Base-by-base conservation (phyloP, 2,797 vertebrate genomes). In the Pempheris klunzingeri region DNA sequence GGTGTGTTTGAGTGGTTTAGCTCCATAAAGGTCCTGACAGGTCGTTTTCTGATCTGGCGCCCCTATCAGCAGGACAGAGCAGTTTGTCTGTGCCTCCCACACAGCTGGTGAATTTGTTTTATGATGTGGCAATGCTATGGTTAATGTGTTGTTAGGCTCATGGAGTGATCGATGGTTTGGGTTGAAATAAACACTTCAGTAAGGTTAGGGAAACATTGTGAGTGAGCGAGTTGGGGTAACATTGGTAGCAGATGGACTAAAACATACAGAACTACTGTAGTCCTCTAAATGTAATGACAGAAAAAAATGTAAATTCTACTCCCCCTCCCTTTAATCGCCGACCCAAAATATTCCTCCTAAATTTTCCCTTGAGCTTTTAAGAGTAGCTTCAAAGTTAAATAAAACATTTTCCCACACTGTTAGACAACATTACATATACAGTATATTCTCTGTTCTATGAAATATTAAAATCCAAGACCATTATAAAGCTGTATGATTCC, bases 281-380 rank as follows among this genome's bases (percentile, higher is more conserved):
- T 54, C 26, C 47, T 70, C 70, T 39, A 71, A 62, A 69, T n/a
- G 14, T 57, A 71, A 61, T 14, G 39, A 26, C 22, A 54, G 4
- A 68, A 46, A 26, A 39, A n/a, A n/a, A 47, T 14, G 20, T 44
- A 47, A 62, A 52, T 58, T 32, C 36, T 15, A 20, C 50, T 26
- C 26, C 17, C 26, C 2, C 36, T 38, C 30, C n/a, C 36, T 32
- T 80, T 62, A 39, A 74, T 61, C 22, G 22, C 68, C 68, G 15
- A 18, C 52, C n/a, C 39, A 20, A 15, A 57, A 43, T 22, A 41
- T 65, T 74, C 55, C 69, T 62, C 54, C 77, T 46, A 44, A 59
- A 66, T 49, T 43, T 49, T 71, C 71, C 78, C 68, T 10, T 4
- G 36, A 82, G 86, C 78, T 75, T 66, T 54, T 77, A 69, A 72